phyloP scores from a whole-genome alignment of 2,113 vertebrate genomes.

The Gasterosteus nipponicus region DNA sequence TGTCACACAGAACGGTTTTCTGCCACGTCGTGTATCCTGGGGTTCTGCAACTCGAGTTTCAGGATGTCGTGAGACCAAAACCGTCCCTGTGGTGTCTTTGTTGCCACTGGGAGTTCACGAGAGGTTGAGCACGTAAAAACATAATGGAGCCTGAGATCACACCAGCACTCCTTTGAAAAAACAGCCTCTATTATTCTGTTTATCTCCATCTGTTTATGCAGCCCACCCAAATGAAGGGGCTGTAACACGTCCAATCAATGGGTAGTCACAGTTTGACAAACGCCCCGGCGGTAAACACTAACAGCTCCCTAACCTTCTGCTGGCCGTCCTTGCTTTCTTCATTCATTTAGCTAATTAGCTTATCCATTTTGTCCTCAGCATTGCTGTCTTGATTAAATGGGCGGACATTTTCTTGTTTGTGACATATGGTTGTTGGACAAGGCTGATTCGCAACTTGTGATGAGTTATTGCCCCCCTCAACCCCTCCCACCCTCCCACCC shows the following conservation, averaged over 20 bases:
- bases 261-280: constrained; percentile 67
- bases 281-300: constrained; percentile 52
- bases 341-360: constrained; percentile 83
- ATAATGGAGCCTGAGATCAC: constrained; percentile 36
- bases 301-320: constrained; percentile 70
- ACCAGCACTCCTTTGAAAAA: constrained; percentile 27
- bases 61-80: constrained; percentile 14
- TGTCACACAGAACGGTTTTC: constrained; percentile 32
- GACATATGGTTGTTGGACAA: constrained; percentile 75
- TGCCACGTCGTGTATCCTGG: constrained; percentile 6
- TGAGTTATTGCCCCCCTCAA: constrained; percentile 80
- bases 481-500: constrained; percentile 26
- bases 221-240: constrained; percentile 27
- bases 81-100: constrained; percentile 33
- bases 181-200: constrained; percentile 57
- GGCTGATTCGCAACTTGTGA: constrained; percentile 79
- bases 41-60: constrained; percentile 16
- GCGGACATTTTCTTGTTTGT: constrained; percentile 77
- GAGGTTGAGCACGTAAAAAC: constrained; percentile 56
- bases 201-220: constrained; percentile 52
- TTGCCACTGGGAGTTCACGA: constrained; percentile 43
- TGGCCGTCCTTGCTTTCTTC: constrained; percentile 74
- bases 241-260: constrained; percentile 51
- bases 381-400: constrained; percentile 84
- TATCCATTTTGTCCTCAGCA: constrained; percentile 60